Percentiles rank a stretch among this genome's conserved stretches.
Evolutionary conservation across 2,797 vertebrate species (phyloP).

Genomic region (Catharus ustulatus): DNA sequence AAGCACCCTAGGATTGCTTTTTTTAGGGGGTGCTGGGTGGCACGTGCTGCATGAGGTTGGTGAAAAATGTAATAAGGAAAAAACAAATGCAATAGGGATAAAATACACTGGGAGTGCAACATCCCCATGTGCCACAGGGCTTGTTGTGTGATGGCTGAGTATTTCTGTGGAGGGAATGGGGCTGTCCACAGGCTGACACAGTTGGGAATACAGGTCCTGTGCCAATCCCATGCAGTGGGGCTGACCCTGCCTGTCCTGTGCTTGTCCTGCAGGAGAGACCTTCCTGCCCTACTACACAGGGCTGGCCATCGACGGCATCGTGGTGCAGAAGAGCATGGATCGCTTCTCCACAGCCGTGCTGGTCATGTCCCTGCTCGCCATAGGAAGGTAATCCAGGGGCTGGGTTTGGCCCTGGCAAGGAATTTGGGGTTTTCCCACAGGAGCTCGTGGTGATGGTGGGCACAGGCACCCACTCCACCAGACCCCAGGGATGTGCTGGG

Average conservation of each 20-base stretch:
- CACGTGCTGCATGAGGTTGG: rapidly evolving
- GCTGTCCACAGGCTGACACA: rapidly evolving
- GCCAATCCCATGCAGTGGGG: rapidly evolving
- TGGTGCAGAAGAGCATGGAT: slow-evolving; percentile 91
- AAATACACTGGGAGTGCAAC: background rate
- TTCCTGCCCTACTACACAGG: slow-evolving; percentile 93
- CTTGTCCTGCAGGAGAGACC: slow-evolving; percentile 82
- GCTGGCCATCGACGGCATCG: slow-evolving; percentile 88
- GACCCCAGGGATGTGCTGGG: background rate
- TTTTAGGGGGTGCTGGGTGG: background rate
- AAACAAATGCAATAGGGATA: background rate
- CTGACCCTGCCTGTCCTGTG: background rate
- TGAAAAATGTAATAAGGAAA: background rate
- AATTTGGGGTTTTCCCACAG: background rate
- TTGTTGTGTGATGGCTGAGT: rapidly evolving
- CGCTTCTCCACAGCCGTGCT: slow-evolving; percentile 83
- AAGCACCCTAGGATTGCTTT: background rate
- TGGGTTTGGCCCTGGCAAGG: background rate
- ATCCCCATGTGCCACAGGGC: rapidly evolving
- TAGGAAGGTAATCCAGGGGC: slow-evolving; percentile 83
- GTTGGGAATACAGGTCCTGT: background rate
- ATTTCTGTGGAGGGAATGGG: background rate
- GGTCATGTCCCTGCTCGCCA: slow-evolving; percentile 80
- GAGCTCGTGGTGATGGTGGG: background rate
- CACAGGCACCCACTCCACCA: rapidly evolving